Base-by-base conservation (phyloP, 2,888 invertebrate species). In the Protodeltote pygarga region DNA sequence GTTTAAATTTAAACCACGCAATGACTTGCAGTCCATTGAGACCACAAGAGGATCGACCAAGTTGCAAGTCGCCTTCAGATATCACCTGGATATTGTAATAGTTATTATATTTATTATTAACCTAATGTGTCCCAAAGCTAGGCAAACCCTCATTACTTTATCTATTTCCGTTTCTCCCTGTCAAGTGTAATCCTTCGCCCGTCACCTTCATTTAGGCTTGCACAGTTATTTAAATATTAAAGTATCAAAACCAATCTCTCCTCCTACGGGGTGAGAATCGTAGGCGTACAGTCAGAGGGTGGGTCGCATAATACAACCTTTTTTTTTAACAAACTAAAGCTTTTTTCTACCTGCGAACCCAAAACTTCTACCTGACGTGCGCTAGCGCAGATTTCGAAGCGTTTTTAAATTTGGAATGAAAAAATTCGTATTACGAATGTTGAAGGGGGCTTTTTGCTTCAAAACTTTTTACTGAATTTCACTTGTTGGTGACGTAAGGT, bases 261-360 rank as follows among this genome's bases (percentile, higher is more conserved):
- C 23, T 8, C 34, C 57, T 71, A 70, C 33, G 62, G 65, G 70
- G 68, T 74, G 75, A 80, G 70, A 78, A 79, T 84, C 81, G 90
- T 90, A 79, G 89, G 88, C 86, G 88, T 80, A 76, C 65, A 71
- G 64, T 73, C 67, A 65, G 73, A 77, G 89, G 89, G 90, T 87
- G 87, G 86, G 80, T 89, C 86, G 87, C 88, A 87, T 84, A 87
- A 85, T 82, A 80, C 76, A 72, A 77, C 83, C 85, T 82, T 87
- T 89, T 91, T 86, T 87, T 91, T 85, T 79, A 45, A 75, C 75
- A 80, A 82, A 82, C 81, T 77, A 78, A 67, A 82, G 71, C 81
- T 91, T 91, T 90, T 90, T 91, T 90, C 89, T 91, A 91, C 91
- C 91, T 91, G 91, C 87, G 79, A 88, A 86, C 89, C 87, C 70